A percentile compares a stretch with the other conserved stretches of the same genome.
phyloP scores from a whole-genome alignment of 2,888 invertebrate species.

The Xestia sexstrigata region DNA sequence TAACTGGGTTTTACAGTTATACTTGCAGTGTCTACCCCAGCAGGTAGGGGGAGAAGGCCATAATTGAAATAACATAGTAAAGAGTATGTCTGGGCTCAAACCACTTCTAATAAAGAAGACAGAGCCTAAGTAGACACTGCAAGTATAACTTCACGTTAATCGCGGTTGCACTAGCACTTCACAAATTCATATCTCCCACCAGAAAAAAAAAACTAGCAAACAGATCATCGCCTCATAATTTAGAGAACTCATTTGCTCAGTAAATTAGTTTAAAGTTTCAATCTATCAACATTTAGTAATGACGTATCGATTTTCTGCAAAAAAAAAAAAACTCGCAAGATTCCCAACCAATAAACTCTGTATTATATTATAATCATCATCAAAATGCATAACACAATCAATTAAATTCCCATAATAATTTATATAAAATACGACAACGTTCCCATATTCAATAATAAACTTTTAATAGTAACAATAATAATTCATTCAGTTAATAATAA shows the following conservation, averaged over 20 bases:
- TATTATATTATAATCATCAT: slow-evolving; percentile 3
- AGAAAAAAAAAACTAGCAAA: background rate
- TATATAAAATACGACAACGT: slow-evolving; percentile 58
- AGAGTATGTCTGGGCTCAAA: background rate
- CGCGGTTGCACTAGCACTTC: too few relatives aligned
- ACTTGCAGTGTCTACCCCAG: too few relatives aligned
- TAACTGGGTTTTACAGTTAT: too few relatives aligned
- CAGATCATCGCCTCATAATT: background rate
- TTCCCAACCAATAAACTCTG: slow-evolving; percentile 15
- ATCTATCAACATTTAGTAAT: background rate
- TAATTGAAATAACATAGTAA: background rate
- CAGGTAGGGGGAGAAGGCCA: background rate
- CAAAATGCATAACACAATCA: slow-evolving; percentile 48
- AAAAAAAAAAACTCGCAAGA: slow-evolving; percentile 1
- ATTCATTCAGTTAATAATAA: slow-evolving; percentile 71
- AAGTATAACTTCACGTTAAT: too few relatives aligned
- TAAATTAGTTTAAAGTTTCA: background rate
- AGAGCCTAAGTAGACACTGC: background rate
- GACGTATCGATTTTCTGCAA: background rate
- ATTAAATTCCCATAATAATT: slow-evolving; percentile 57
- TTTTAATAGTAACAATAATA: slow-evolving; percentile 67
- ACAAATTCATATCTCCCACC: background rate
- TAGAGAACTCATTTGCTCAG: background rate
- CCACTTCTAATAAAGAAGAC: background rate
- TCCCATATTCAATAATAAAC: slow-evolving; percentile 62